Evolutionary conservation across 2,797 vertebrate species (phyloP), one percentile per base, ranked within the genome.

Genomic region (Antennarius maculatus): DNA sequence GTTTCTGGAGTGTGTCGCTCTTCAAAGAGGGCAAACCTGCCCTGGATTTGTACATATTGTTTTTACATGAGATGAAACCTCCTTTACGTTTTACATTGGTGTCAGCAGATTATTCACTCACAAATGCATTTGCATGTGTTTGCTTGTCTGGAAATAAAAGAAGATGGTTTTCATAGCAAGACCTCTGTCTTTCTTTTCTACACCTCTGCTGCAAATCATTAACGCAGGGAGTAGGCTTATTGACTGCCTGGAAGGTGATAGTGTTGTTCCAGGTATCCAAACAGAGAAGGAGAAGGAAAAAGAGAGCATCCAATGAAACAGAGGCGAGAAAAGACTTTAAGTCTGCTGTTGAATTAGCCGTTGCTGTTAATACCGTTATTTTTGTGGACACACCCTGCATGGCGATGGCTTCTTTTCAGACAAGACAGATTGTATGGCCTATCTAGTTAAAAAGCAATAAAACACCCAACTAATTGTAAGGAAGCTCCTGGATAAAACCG

Each of bases 141-240:
- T 69, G 29, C 71, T 78, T 74, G 59, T 37, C 45, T 50, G n/a
- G 9, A 61, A 76, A 71, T 73, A 54, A 87, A 74, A 77, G 81
- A 81, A 86, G 74, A 62, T 80, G 72, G 88, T 79, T 77, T 66
- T 83, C n/a, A 51, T 81, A 65, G 70, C 68, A 74, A 74, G 61
- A 71, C 79, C 77, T 79, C 42, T 73, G 69, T 71, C 51, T 67
- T 76, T 64, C 71, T 91, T 91, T 91, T 93, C 87, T 74, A 63
- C 56, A 65, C 63, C 78, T 76, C 53, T 29, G 69, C 81, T 83
- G 83, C 80, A 84, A 76, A 85, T 85, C 86, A 73, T 77, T 75
- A 62, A 86, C 76, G 77, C 54, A 64, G 85, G 79, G 86, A 85
- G 77, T 59, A 86, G 74, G 85, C 71, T 87, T 42, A 42, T 42